Evolutionary conservation across 2,888 invertebrate genomes (phyloP).

Genomic region (Gerris lacustris): DNA sequence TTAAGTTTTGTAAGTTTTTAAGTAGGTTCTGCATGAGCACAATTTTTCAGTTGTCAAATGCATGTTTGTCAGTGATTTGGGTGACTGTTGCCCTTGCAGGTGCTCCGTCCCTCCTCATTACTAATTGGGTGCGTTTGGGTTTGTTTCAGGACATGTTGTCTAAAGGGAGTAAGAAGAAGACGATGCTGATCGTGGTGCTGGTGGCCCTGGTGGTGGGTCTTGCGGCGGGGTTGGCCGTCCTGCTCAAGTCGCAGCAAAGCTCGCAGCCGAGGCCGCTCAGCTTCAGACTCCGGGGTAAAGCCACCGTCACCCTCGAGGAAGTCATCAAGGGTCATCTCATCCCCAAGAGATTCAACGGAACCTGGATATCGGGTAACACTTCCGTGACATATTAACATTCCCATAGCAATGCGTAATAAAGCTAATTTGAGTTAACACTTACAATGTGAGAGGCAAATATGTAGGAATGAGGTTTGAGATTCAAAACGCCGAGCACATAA

Average conservation of each 20-base stretch:
- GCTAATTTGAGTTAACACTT: too few species aligned
- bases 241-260: background rate
- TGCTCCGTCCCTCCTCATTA: too few species aligned
- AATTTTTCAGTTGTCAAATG: too few species aligned
- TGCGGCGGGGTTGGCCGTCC: background rate
- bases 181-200: background rate
- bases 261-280: background rate
- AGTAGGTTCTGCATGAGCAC: too few species aligned
- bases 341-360: slow-evolving; percentile 59
- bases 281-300: background rate
- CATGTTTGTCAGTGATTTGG: too few species aligned
- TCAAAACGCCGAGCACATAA: too few species aligned
- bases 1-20: too few species aligned
- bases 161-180: slow-evolving; percentile 3
- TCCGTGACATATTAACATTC: slow-evolving; percentile 18
- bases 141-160: background rate
- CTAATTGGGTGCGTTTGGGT: background rate
- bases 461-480: too few species aligned
- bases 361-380: slow-evolving; percentile 62
- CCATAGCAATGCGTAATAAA: background rate
- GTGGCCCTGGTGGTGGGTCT: background rate
- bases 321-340: slow-evolving; percentile 54
- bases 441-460: too few species aligned
- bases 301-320: slow-evolving; percentile 50
- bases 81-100: too few species aligned